Evolutionary conservation across 2,888 invertebrate species (phyloP).

Genomic region (Xestia xanthographa): DNA sequence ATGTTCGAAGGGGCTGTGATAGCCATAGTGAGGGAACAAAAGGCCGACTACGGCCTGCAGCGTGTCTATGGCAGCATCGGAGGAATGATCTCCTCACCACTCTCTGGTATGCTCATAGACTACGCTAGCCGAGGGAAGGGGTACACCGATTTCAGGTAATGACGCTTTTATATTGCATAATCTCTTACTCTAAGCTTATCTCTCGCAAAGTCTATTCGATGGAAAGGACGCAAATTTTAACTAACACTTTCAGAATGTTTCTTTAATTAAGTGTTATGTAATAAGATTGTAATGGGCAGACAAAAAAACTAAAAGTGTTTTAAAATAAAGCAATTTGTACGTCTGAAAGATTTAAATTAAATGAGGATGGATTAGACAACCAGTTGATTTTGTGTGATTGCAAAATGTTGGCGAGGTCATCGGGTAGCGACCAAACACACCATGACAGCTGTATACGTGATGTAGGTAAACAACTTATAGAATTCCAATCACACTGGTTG

Average conservation of each 20-base stretch:
- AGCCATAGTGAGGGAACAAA: slow-evolving; percentile 93
- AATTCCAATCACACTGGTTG: slow-evolving; percentile 10
- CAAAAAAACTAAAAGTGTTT: neutral
- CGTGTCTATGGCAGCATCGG: slow-evolving; percentile 94
- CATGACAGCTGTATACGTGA: slow-evolving; percentile 27
- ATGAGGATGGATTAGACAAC: neutral
- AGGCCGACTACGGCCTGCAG: slow-evolving; percentile 95
- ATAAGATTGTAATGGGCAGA: slow-evolving; percentile 7
- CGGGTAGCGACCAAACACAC: slow-evolving; percentile 8
- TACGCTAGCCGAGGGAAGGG: slow-evolving; percentile 93
- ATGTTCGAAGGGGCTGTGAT: slow-evolving; percentile 96
- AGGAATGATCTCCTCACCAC: slow-evolving; percentile 94
- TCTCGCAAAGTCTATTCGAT: slow-evolving; percentile 20
- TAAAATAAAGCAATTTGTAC: neutral
- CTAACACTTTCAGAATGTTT: slow-evolving; percentile 21
- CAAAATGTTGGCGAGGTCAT: slow-evolving; percentile 44
- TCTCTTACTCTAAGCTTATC: slow-evolving; percentile 18
- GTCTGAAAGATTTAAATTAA: neutral
- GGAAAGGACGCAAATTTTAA: neutral
- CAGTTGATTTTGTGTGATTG: slow-evolving; percentile 40
- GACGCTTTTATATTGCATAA: neutral
- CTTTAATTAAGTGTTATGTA: neutral
- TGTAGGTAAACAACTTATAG: slow-evolving; percentile 19
- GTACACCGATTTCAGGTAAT: slow-evolving; percentile 93
- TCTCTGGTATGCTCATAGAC: slow-evolving; percentile 94